Conservation (phyloP, 2,113 vertebrate genomes). For the Cinclus cinclus region DNA sequence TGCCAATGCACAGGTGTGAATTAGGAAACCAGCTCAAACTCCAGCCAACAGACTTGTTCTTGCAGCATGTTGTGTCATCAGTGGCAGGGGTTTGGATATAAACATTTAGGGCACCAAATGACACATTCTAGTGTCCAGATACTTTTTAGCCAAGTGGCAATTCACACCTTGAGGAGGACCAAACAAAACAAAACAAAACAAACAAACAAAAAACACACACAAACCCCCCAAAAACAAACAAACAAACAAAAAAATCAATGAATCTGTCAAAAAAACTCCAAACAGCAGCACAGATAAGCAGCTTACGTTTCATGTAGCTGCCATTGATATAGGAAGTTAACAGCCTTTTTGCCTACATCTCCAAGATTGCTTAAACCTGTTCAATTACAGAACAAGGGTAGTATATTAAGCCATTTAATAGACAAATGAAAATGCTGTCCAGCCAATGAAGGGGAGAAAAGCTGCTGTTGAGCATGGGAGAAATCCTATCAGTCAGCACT, state of each 20-base stretch:
- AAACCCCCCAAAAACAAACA: too few relatives aligned
- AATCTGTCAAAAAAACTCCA: neutral
- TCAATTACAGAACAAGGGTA: neutral
- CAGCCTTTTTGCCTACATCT: neutral
- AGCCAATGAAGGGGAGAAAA: neutral
- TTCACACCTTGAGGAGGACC: neutral
- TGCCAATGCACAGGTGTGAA: conserved; percentile 25
- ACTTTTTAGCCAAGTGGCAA: conserved; percentile 9
- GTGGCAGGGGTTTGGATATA: neutral
- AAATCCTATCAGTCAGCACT: neutral
- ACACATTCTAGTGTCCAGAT: neutral
- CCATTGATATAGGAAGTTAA: neutral
- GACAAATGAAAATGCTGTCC: neutral
- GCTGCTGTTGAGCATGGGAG: neutral
- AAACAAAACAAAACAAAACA: neutral
- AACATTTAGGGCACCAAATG: neutral
- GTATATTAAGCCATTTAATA: neutral
- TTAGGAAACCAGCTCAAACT: neutral
- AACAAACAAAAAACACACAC: neutral
- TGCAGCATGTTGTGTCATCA: neutral
- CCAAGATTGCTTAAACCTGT: neutral
- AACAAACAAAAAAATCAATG: too few relatives aligned
- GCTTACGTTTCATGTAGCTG: neutral
- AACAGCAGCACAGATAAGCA: neutral
- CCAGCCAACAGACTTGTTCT: conserved; percentile 18